Evolutionary conservation across 1,140 invertebrate species (phyloP).

Genomic region (Rhyacophila brunnea): DNA sequence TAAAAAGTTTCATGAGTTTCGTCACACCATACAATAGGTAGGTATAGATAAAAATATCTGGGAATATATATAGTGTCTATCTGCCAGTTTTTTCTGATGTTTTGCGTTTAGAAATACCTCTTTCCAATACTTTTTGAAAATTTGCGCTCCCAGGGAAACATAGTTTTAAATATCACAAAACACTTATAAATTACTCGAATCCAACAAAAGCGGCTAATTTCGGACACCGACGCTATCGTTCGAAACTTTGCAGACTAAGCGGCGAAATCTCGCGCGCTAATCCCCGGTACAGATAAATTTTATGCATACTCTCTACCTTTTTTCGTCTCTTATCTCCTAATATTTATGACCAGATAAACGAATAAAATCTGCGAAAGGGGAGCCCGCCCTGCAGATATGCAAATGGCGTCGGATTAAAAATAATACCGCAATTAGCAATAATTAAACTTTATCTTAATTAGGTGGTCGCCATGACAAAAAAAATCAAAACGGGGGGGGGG

Average conservation of each 20-base stretch:
- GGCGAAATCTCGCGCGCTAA: slow-evolving; percentile 15
- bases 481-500: not conserved
- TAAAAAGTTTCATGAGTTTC: too few relatives aligned
- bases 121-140: too few relatives aligned
- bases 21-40: too few relatives aligned
- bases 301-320: slow-evolving; percentile 22
- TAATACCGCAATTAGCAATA: slow-evolving; percentile 38
- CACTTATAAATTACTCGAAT: too few relatives aligned
- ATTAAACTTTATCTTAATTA: slow-evolving; percentile 38
- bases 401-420: slow-evolving; percentile 35
- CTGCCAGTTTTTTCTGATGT: too few relatives aligned
- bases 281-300: slow-evolving; percentile 27
- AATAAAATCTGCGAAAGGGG: slow-evolving; percentile 20
- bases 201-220: slow-evolving; percentile 17
- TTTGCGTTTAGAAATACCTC: too few relatives aligned
- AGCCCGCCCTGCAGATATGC: slow-evolving; percentile 30
- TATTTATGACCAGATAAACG: slow-evolving; percentile 37
- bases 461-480: not conserved
- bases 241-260: slow-evolving; percentile 28
- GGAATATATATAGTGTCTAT: too few relatives aligned
- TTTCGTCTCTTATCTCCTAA: slow-evolving; percentile 32
- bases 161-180: too few relatives aligned
- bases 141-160: too few relatives aligned
- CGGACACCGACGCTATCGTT: slow-evolving; percentile 13
- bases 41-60: too few relatives aligned